Percentiles rank a stretch among this genome's conserved stretches.
Evolutionary conservation across 2,888 invertebrate species (phyloP).

Genomic region (Alcis repandata): DNA sequence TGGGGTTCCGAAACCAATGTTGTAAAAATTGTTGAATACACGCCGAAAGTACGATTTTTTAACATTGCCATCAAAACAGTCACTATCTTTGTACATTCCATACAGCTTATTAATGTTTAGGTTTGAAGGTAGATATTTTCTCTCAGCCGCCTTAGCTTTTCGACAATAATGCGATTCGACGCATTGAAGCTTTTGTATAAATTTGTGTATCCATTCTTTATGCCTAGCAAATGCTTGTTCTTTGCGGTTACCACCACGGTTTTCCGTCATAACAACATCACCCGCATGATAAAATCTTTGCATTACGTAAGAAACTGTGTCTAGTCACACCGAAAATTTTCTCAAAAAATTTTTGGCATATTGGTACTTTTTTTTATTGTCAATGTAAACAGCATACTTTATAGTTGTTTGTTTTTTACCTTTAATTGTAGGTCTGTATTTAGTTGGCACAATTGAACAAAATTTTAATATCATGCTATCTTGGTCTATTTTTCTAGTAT

Average conservation of each 20-base stretch:
- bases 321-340: conserved; percentile 22
- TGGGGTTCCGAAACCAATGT: conserved; percentile 20
- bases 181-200: conserved; percentile 12
- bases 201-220: conserved; percentile 23
- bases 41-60: conserved; percentile 17
- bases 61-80: background rate
- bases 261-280: conserved; percentile 2
- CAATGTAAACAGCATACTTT: conserved; percentile 11
- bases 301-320: conserved; percentile 23
- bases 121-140: conserved; percentile 22
- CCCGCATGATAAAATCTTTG: conserved; percentile 18
- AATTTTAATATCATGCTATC: no score
- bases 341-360: conserved; percentile 24
- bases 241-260: conserved; percentile 22
- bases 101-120: conserved; percentile 23
- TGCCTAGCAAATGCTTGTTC: background rate
- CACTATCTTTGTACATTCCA: conserved; percentile 6
- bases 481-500: no score
- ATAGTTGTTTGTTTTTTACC: conserved; percentile 23
- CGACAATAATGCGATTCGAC: conserved; percentile 30
- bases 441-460: no score
- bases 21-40: no score
- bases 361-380: conserved; percentile 20
- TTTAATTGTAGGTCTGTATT: conserved; percentile 5
- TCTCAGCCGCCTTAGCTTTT: conserved; percentile 22